These are phyloP conservation scores for Lepus europaeus DNA, from an alignment of 2,113 vertebrate genomes.

Conservation along the genomic window DNA sequence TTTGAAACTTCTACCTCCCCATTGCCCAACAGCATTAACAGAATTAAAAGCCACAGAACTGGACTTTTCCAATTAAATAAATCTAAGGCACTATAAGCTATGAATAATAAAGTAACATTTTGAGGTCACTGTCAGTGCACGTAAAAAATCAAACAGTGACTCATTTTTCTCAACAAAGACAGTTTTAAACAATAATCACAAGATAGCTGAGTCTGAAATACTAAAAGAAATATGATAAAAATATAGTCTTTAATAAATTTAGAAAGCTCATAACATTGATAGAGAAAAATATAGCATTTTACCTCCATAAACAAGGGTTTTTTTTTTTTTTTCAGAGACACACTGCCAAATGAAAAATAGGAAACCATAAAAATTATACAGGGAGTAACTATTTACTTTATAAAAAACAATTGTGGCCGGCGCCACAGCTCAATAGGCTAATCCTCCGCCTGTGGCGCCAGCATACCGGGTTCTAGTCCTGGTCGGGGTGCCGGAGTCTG, in stretches of 20 bases:
- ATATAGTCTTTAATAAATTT: constrained; percentile 56
- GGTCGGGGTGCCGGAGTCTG: too few species aligned
- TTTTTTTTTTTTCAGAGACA: constrained; percentile 2
- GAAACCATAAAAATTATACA: not conserved
- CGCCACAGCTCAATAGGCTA: too few species aligned
- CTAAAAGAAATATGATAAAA: constrained; percentile 28
- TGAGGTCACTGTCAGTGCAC: constrained; percentile 58
- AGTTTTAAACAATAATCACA: constrained; percentile 63
- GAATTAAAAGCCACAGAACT: constrained; percentile 66
- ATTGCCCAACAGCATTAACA: constrained; percentile 52
- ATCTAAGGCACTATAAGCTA: constrained; percentile 11
- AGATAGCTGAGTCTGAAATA: constrained; percentile 33
- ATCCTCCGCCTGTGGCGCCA: too few species aligned
- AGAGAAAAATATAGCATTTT: constrained; percentile 27
- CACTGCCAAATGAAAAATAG: not conserved
- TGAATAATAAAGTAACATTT: constrained; percentile 59
- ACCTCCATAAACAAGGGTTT: not conserved
- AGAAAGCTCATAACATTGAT: constrained; percentile 43
- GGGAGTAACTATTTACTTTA: constrained; percentile 12
- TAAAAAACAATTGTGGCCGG: not conserved
- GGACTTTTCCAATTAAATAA: constrained; percentile 66
- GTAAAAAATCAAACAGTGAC: constrained; percentile 66
- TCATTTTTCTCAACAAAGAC: constrained; percentile 62
- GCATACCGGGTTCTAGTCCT: too few species aligned
- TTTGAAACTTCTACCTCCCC: constrained; percentile 12